These are phyloP conservation scores for Agrilus cyanescens DNA, from an alignment of 2,888 invertebrate genomes.

Conservation along the genomic window DNA sequence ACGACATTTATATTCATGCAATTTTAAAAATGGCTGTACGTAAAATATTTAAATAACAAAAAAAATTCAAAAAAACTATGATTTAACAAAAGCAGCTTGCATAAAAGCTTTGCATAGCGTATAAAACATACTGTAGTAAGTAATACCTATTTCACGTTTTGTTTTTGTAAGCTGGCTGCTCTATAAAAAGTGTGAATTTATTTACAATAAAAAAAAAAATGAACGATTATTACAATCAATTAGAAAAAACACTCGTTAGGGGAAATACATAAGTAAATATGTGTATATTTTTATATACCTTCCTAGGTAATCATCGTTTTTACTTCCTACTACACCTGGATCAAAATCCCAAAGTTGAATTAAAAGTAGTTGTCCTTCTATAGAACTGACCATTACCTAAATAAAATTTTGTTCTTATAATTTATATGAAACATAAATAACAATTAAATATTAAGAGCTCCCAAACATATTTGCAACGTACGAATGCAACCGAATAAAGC, in stretches of 20 bases:
- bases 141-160: too few species aligned
- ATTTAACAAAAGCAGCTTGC: neutral
- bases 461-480: too few species aligned
- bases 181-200: too few species aligned
- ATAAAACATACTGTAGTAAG: too few species aligned
- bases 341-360: slow-evolving; percentile 78
- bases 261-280: too few species aligned
- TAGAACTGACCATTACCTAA: slow-evolving; percentile 66
- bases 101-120: too few species aligned
- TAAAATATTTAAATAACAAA: slow-evolving; percentile 3
- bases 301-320: slow-evolving; percentile 74
- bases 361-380: slow-evolving; percentile 60
- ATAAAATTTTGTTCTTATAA: slow-evolving; percentile 7
- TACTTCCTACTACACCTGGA: slow-evolving; percentile 62
- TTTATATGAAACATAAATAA: too few species aligned
- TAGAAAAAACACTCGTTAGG: too few species aligned
- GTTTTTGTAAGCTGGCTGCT: too few species aligned
- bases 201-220: slow-evolving; percentile 1
- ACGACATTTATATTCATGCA: slow-evolving; percentile 8
- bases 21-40: slow-evolving; percentile 2
- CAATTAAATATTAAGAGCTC: too few species aligned
- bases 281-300: slow-evolving; percentile 41
- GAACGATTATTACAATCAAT: neutral
- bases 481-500: too few species aligned
- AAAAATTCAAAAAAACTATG: slow-evolving; percentile 3